Evolutionary conservation across 2,888 invertebrate genomes (phyloP), one percentile per base, ranked within the genome.

Genomic region (Ophion slaviceki): DNA sequence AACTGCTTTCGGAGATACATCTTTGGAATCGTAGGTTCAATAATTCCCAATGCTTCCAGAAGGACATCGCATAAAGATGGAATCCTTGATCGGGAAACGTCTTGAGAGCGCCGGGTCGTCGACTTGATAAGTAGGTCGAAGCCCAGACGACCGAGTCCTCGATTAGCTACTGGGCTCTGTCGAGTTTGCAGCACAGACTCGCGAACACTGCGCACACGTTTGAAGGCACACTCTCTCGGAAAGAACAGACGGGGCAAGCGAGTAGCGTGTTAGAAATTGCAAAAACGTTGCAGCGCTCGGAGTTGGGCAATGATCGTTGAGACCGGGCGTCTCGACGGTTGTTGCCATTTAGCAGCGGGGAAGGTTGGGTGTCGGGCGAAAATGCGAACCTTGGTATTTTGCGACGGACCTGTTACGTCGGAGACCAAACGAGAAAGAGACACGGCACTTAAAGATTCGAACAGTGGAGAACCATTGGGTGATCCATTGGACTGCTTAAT

Each of bases 351-450:
- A 8, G 70, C 47, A 45, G 57, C 76, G 62, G 62, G 76, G 83
- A 80, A 82, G 82, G 83, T 68, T 77, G 59, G 74, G 57, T 71
- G 78, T 75, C 75, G 57, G 40, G 45, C 61, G 76, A 45, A 72
- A 81, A 71, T 57, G 32, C 78, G 78, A 84, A 84, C 83, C 86
- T 86, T 86, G 86, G 74, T 86, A 76, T 79, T 84, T 86, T 79
- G 62, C 67, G 84, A 47, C 68, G 80, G 47, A 53, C 68, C 77
- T 64, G 45, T 75, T 66, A 74, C 72, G 70, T 61, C 36, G 77
- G 47, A 47, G 17, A 57, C 64, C 70, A 78, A 57, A 28, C 66
- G n/a, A 7, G 47, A 45, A 45, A 71, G 47, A 14, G 20, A 24
- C 32, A 14, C 32, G 61, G 64, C 70, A 62, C 40, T 40, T 40